These are phyloP conservation scores for Drosophila flavopinicola DNA, from an alignment of 2,888 invertebrate genomes.

Conservation along the genomic window DNA sequence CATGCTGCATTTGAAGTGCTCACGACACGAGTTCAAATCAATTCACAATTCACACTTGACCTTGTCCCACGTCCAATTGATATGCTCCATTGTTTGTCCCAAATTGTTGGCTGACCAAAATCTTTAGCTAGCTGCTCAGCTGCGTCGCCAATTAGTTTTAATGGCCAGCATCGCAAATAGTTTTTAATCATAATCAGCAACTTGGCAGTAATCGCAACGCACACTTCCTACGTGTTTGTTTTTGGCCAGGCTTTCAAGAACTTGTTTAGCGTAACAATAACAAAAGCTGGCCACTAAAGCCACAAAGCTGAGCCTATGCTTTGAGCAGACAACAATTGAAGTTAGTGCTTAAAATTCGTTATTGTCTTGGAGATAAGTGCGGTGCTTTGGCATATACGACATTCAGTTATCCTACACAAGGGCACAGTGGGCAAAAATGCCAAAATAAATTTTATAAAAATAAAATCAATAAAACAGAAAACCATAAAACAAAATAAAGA, in stretches of 20 bases:
- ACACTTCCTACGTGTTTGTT: constrained; percentile 44
- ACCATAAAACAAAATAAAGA: too few relatives aligned
- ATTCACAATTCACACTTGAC: constrained; percentile 62
- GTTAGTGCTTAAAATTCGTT: constrained; percentile 4
- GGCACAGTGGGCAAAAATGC: too few relatives aligned
- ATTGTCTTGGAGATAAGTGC: constrained; percentile 2
- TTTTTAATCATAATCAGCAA: constrained; percentile 52
- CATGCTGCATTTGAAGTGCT: constrained; percentile 39
- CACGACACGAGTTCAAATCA: constrained; percentile 37
- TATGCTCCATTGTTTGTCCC: constrained; percentile 24
- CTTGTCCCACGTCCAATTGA: constrained; percentile 49
- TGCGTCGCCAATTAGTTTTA: constrained; percentile 66
- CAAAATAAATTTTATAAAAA: too few relatives aligned
- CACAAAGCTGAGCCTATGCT: neutral
- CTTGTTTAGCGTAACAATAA: constrained; percentile 14
- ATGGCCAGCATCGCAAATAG: constrained; percentile 39
- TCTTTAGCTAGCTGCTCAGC: constrained; percentile 15
- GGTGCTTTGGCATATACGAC: neutral
- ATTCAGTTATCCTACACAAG: constrained; percentile 4
- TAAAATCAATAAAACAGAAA: too few relatives aligned
- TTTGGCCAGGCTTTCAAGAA: constrained; percentile 1
- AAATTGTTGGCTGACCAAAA: constrained; percentile 31
- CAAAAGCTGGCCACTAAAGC: constrained; percentile 1
- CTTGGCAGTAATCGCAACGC: constrained; percentile 21
- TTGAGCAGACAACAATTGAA: constrained; percentile 11